phyloP scores from a whole-genome alignment of 2,113 vertebrate genomes.

The Heteronetta atricapilla region DNA sequence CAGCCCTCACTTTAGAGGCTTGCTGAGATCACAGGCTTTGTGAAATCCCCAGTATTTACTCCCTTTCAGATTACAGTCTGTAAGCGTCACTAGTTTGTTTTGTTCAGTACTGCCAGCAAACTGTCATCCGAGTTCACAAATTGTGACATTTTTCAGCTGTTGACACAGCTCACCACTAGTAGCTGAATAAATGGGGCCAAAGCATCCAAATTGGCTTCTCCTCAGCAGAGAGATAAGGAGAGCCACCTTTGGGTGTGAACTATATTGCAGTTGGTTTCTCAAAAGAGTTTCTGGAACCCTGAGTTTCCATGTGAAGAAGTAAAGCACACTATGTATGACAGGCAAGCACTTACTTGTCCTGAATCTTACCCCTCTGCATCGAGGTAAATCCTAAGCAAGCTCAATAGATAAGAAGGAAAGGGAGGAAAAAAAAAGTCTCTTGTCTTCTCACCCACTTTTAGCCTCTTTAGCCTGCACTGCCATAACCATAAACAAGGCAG shows the following conservation, averaged over 20 bases:
- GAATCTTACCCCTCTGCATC: neutral
- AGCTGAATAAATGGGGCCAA: neutral
- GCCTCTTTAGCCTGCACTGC: neutral
- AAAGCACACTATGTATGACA: neutral
- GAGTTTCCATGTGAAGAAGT: neutral
- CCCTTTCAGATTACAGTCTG: neutral
- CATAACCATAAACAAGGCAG: neutral
- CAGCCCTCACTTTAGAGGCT: neutral
- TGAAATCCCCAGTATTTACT: neutral
- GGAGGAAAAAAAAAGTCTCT: neutral
- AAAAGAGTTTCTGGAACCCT: neutral
- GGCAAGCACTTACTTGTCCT: neutral
- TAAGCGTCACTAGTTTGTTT: neutral
- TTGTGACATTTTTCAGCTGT: neutral
- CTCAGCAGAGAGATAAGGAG: neutral
- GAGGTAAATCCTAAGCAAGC: neutral
- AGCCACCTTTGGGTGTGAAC: constrained; percentile 21
- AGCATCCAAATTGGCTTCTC: neutral
- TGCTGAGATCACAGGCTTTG: neutral
- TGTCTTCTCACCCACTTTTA: neutral
- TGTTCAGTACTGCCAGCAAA: neutral
- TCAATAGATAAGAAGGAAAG: neutral
- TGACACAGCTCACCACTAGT: neutral
- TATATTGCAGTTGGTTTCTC: neutral
- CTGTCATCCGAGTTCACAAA: constrained; percentile 1